phyloP scores from a whole-genome alignment of 1,140 invertebrate genomes.

The Lepidotrigona ventralis region DNA sequence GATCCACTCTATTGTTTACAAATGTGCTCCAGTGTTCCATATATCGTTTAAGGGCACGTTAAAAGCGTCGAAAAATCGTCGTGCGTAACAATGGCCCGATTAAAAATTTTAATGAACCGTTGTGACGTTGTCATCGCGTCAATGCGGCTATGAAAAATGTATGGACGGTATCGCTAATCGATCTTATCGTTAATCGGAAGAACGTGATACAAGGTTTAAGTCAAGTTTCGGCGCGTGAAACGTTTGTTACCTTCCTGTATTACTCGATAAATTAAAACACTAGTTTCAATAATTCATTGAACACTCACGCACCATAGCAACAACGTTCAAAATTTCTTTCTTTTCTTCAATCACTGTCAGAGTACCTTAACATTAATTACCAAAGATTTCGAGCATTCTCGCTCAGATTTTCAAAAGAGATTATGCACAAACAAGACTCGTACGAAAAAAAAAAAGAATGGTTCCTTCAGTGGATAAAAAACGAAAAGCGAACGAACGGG shows the following conservation, averaged over 20 bases:
- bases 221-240: background rate
- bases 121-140: background rate
- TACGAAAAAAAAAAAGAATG: background rate
- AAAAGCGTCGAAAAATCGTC: conserved; percentile 1
- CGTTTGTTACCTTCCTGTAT: background rate
- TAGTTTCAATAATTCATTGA: background rate
- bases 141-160: conserved; percentile 3
- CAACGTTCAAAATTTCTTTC: no score
- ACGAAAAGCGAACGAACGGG: background rate
- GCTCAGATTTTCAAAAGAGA: no score
- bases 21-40: conserved; percentile 46
- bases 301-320: no score
- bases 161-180: background rate
- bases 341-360: no score
- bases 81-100: conserved; percentile 9
- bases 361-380: no score
- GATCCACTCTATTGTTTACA: conserved; percentile 35
- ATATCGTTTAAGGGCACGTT: conserved; percentile 27
- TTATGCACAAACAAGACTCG: no score
- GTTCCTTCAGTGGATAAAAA: background rate
- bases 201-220: background rate
- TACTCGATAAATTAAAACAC: background rate
- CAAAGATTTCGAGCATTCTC: no score
- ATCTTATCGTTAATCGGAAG: background rate
- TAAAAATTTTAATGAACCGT: conserved; percentile 31